Conservation (phyloP, 2,888 invertebrate species). For the Lathronympha strigana region DNA sequence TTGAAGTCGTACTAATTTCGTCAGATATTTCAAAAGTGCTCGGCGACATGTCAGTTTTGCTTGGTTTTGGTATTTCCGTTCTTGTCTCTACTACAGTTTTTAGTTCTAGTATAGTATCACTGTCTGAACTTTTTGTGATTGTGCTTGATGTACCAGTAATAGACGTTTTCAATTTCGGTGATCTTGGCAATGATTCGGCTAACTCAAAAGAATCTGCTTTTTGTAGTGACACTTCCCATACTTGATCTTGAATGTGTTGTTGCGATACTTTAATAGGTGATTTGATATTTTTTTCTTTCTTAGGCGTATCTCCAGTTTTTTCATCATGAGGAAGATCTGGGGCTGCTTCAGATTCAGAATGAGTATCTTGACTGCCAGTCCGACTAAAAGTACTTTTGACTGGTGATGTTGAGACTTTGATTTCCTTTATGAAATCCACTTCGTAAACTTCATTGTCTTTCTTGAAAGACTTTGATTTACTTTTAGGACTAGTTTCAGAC, state of each 20-base stretch:
- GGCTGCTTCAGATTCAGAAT: conserved; percentile 82
- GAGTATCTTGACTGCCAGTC: conserved; percentile 83
- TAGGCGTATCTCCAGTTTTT: conserved; percentile 69
- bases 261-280: conserved; percentile 77
- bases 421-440: conserved; percentile 81
- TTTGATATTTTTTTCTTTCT: conserved; percentile 66
- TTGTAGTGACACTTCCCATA: conserved; percentile 76
- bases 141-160: conserved; percentile 54
- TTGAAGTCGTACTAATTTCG: conserved; percentile 72
- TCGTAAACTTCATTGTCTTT: conserved; percentile 79
- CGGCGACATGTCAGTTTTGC: conserved; percentile 74
- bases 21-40: conserved; percentile 72
- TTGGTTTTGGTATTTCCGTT: conserved; percentile 59
- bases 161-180: conserved; percentile 51
- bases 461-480: conserved; percentile 79
- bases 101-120: conserved; percentile 62
- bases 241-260: conserved; percentile 75
- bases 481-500: conserved; percentile 74
- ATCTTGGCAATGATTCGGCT: conserved; percentile 62
- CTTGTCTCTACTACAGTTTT: conserved; percentile 59
- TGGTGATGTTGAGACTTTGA: conserved; percentile 80
- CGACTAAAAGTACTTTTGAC: conserved; percentile 79
- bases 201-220: conserved; percentile 72
- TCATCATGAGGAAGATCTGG: conserved; percentile 80
- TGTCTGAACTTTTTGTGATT: conserved; percentile 60